phyloP scores from a whole-genome alignment of 2,113 vertebrate genomes.

The Proteles cristata region DNA sequence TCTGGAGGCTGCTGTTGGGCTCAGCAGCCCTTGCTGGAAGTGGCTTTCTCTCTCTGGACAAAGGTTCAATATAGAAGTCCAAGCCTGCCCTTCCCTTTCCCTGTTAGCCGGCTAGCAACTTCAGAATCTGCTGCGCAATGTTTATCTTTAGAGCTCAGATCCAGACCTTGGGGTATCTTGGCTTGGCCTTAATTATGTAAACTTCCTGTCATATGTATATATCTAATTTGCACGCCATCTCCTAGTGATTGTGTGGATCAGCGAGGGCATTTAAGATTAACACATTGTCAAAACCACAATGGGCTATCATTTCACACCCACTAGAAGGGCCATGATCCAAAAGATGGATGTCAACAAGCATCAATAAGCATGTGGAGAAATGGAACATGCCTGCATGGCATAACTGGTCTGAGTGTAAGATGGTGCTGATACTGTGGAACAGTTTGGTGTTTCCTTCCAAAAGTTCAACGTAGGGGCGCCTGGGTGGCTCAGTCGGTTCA shows the following conservation, averaged over 20 bases:
- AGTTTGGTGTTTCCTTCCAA: not conserved
- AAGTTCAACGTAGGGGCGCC: not conserved
- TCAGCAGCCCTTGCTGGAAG: not conserved
- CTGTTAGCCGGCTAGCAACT: not conserved
- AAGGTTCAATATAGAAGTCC: not conserved
- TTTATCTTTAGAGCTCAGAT: not conserved
- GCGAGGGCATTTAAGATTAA: not conserved
- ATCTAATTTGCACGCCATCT: not conserved
- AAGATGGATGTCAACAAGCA: not conserved
- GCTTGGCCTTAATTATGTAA: not conserved
- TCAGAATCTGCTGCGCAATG: fast-evolving
- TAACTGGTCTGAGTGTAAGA: not conserved
- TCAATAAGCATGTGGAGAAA: not conserved
- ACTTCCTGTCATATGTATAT: not conserved
- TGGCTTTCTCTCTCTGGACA: not conserved
- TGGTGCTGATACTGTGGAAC: not conserved
- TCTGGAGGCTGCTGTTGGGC: not conserved
- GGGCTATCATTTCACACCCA: not conserved
- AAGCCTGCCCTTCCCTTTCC: not conserved
- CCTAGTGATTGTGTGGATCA: not conserved
- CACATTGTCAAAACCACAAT: not conserved
- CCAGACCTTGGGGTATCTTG: not conserved
- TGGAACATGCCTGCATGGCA: not conserved
- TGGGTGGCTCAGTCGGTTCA: too few species aligned
- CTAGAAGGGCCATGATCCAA: not conserved